These are phyloP conservation scores for Megaceryle torquata DNA, from an alignment of 2,113 vertebrate genomes.

Conservation along the genomic window DNA sequence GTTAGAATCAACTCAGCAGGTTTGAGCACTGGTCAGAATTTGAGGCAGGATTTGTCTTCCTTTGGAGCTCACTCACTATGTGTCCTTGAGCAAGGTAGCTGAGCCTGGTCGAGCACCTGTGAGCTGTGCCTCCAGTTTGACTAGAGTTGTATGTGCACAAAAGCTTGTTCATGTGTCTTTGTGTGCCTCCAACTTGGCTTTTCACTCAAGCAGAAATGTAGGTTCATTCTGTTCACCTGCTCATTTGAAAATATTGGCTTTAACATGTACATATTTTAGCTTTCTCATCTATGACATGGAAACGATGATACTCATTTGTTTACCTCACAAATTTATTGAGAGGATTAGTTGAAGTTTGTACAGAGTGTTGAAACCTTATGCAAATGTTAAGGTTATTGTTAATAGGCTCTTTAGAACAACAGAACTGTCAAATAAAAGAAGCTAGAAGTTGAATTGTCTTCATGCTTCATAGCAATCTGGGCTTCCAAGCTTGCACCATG, in stretches of 20 bases:
- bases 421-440: background rate
- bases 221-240: background rate
- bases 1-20: background rate
- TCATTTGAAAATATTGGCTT: background rate
- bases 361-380: background rate
- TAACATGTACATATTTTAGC: background rate
- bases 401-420: background rate
- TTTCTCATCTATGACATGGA: background rate
- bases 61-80: accelerated
- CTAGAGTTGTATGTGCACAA: background rate
- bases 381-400: slow-evolving; percentile 31
- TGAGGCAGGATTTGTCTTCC: background rate
- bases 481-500: background rate
- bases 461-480: background rate
- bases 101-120: background rate
- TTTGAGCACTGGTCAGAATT: background rate
- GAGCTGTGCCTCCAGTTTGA: background rate
- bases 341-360: slow-evolving; percentile 22
- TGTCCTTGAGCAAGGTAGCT: background rate
- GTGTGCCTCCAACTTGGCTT: background rate
- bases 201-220: background rate
- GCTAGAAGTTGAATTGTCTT: background rate
- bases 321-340: background rate
- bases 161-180: background rate
- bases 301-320: background rate